Evolutionary conservation across 2,888 invertebrate species (phyloP).

Genomic region (Tachina lurida): DNA sequence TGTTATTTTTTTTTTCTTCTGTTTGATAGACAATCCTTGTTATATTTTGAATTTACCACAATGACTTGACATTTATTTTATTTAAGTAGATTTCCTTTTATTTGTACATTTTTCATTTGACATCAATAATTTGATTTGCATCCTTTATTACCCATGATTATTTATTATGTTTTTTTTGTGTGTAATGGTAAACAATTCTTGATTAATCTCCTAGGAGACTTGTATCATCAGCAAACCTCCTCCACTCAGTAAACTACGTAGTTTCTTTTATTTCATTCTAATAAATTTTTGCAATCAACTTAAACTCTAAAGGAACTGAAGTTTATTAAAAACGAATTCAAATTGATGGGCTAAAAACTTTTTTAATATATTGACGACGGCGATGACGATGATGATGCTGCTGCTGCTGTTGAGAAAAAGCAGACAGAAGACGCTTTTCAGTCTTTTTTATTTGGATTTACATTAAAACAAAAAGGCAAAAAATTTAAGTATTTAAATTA

Average conservation of each 20-base stretch:
- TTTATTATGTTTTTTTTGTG: neutral
- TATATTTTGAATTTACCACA: too few relatives aligned
- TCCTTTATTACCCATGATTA: conserved; percentile 2
- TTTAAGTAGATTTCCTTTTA: neutral
- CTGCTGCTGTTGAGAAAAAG: neutral
- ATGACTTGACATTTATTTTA: too few relatives aligned
- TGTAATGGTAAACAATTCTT: conserved; percentile 24
- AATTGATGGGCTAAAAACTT: conserved; percentile 53
- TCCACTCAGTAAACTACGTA: conserved; percentile 49
- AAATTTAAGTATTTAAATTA: conserved; percentile 49
- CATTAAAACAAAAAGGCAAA: conserved; percentile 51
- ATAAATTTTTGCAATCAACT: conserved; percentile 44
- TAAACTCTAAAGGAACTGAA: conserved; percentile 50
- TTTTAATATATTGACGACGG: conserved; percentile 55
- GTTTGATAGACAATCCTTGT: too few relatives aligned
- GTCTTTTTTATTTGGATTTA: conserved; percentile 2
- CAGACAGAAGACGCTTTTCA: neutral
- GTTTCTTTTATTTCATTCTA: conserved; percentile 42
- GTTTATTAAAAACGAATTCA: conserved; percentile 57
- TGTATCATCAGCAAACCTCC: conserved; percentile 12
- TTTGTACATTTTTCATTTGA: conserved; percentile 13
- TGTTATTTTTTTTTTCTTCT: too few relatives aligned
- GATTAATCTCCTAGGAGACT: conserved; percentile 69
- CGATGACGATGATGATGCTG: neutral
- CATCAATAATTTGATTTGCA: conserved; percentile 17